Evolutionary conservation across 2,888 invertebrate genomes (phyloP).

Genomic region (Vesta saturnalis): DNA sequence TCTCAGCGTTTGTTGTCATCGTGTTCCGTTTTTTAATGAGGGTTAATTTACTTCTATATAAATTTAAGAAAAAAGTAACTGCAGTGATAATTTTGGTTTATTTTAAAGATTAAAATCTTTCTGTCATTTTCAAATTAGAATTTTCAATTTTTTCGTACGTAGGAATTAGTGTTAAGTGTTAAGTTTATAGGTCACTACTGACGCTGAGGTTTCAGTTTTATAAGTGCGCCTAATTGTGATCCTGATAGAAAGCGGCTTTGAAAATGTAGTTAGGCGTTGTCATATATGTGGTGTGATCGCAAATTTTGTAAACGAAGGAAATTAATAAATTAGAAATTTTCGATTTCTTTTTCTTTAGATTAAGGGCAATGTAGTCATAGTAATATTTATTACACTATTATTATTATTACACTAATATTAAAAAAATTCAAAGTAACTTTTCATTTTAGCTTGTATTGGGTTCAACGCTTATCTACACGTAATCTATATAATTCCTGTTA

Average conservation of each 20-base stretch:
- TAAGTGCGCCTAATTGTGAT: neutral
- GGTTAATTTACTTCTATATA: constrained; percentile 18
- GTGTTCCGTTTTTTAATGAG: constrained; percentile 28
- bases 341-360: too few relatives aligned
- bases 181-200: neutral
- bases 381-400: too few relatives aligned
- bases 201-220: neutral
- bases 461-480: too few relatives aligned
- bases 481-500: too few relatives aligned
- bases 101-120: neutral
- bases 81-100: neutral
- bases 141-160: neutral
- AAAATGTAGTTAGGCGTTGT: too few relatives aligned
- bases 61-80: neutral
- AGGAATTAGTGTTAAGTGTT: neutral
- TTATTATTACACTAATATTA: too few relatives aligned
- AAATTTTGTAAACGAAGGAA: too few relatives aligned
- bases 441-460: too few relatives aligned
- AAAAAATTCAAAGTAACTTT: too few relatives aligned
- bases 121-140: neutral
- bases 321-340: too few relatives aligned
- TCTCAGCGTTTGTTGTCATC: constrained; percentile 26
- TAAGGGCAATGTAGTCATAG: too few relatives aligned
- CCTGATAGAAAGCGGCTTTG: neutral
- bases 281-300: too few relatives aligned